A percentile compares a stretch with the other conserved stretches of the same genome.
Evolutionary conservation across 37 sponge, comb jelly and placozoan genomes (phyloP).

Genomic region (Theonella swinhoei): DNA sequence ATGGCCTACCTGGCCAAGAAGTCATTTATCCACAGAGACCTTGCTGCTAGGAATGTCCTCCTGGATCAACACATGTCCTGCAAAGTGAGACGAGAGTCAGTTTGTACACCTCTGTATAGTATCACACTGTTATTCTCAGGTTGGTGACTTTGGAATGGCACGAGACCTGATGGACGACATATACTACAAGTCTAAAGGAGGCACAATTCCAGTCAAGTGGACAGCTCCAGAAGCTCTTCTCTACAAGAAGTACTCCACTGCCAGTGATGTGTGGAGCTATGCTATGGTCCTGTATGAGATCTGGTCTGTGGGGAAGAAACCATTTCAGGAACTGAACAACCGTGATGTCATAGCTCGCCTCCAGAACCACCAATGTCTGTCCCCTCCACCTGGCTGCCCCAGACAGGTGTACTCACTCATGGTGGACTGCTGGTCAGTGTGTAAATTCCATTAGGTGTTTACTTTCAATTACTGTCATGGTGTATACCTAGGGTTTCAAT

Average conservation of each 20-base stretch:
- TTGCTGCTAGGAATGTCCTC: slow-evolving; percentile 65
- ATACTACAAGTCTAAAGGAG: background rate
- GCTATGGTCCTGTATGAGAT: slow-evolving; percentile 70
- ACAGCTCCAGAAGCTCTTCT: slow-evolving; percentile 37
- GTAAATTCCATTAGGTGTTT: background rate
- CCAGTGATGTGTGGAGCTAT: slow-evolving; percentile 77
- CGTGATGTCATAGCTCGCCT: slow-evolving; percentile 23
- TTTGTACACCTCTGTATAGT: background rate
- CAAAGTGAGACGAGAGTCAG: background rate
- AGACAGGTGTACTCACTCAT: slow-evolving; percentile 42
- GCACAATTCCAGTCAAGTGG: background rate
- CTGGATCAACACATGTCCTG: slow-evolving; percentile 17
- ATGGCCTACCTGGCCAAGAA: slow-evolving; percentile 55
- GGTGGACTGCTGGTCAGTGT: slow-evolving; percentile 58
- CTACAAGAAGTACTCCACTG: slow-evolving; percentile 59
- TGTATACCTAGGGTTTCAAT: background rate
- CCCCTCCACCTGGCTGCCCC: slow-evolving; percentile 63
- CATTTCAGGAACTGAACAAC: slow-evolving; percentile 36
- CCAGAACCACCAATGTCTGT: slow-evolving; percentile 22
- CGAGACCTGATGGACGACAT: background rate
- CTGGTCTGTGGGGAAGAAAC: slow-evolving; percentile 62
- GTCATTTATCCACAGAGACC: slow-evolving; percentile 61
- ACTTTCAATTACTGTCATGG: background rate
- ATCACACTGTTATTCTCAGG: background rate
- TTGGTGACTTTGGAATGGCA: slow-evolving; percentile 3